phyloP scores from a whole-genome alignment of 2,113 vertebrate species.

The Antennarius striatus region DNA sequence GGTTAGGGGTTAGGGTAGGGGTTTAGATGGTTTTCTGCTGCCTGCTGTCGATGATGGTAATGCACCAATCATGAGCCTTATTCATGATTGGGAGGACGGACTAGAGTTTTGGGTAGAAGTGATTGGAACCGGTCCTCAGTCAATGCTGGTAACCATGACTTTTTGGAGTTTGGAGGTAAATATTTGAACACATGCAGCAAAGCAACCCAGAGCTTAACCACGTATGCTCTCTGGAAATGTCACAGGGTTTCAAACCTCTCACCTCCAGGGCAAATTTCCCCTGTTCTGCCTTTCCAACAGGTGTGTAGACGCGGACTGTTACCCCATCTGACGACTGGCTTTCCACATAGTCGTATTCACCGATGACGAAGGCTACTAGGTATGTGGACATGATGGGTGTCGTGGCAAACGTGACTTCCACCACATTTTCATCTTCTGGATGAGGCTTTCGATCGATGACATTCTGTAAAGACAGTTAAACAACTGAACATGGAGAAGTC shows the following conservation, averaged over 20 bases:
- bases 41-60: too few relatives aligned
- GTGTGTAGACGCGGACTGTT: constrained; percentile 93
- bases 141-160: too few relatives aligned
- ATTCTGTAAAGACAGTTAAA: constrained; percentile 77
- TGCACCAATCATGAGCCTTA: too few relatives aligned
- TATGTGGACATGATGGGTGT: constrained; percentile 97
- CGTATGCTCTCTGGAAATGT: neutral
- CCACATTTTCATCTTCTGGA: constrained; percentile 89
- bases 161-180: too few relatives aligned
- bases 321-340: constrained; percentile 91
- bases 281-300: constrained; percentile 94
- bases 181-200: too few relatives aligned
- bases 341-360: constrained; percentile 97
- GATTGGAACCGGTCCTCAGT: too few relatives aligned
- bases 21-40: too few relatives aligned
- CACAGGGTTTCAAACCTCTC: constrained; percentile 43
- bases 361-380: constrained; percentile 96
- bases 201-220: too few relatives aligned
- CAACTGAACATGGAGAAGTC: neutral
- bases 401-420: constrained; percentile 94
- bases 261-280: constrained; percentile 98
- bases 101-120: neutral
- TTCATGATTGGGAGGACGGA: too few relatives aligned
- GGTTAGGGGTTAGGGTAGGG: too few relatives aligned
- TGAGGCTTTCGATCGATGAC: constrained; percentile 90